Conservation (phyloP, 2,797 vertebrate genomes). For the Rhadinocentrus ornatus region DNA sequence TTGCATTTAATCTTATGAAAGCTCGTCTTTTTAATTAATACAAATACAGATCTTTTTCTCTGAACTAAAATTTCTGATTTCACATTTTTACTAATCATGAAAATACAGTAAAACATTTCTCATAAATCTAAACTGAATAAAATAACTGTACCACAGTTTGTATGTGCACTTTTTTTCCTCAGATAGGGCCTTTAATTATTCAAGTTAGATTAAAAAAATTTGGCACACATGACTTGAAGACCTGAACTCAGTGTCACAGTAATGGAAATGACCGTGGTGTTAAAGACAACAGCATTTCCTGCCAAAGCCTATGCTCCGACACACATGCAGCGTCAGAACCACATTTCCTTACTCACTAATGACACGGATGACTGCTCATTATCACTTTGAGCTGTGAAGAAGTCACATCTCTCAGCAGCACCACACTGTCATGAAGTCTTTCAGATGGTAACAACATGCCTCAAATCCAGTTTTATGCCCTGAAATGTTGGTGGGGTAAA, state of each 20-base stretch:
- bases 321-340: constrained; percentile 14
- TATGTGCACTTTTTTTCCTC: constrained; percentile 18
- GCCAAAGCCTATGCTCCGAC: constrained; percentile 14
- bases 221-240: constrained; percentile 23
- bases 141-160: neutral
- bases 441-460: constrained; percentile 15
- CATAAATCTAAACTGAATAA: neutral
- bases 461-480: constrained; percentile 22
- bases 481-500: neutral
- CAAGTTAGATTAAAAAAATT: neutral
- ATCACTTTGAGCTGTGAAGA: constrained; percentile 49
- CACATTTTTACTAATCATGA: neutral
- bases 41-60: neutral
- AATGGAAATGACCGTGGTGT: constrained; percentile 18
- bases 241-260: neutral
- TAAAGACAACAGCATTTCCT: constrained; percentile 28
- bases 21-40: neutral
- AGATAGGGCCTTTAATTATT: constrained; percentile 19
- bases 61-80: neutral
- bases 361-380: constrained; percentile 40
- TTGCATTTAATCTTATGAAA: neutral
- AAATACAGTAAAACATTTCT: neutral
- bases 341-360: constrained; percentile 19
- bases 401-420: constrained; percentile 15
- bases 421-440: constrained; percentile 14